Conservation (phyloP, 2,888 invertebrate species). For the Sarcophaga subvicina region DNA sequence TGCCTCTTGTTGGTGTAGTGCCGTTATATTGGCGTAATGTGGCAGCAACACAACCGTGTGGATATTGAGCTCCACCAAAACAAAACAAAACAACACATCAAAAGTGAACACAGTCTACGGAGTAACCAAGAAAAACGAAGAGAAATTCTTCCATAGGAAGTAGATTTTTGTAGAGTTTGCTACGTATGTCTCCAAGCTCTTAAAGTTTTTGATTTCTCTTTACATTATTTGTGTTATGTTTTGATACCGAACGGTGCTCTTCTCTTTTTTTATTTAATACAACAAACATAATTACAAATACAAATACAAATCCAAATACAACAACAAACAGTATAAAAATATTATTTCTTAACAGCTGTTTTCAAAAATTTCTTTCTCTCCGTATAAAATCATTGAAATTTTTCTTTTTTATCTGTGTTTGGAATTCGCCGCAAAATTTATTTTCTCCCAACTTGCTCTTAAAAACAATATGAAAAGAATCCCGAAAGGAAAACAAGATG, state of each 20-base stretch:
- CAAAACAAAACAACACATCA: constrained; percentile 3
- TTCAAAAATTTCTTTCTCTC: constrained; percentile 15
- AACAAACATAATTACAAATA: neutral
- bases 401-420: neutral
- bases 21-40: constrained; percentile 24
- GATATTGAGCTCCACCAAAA: constrained; percentile 34
- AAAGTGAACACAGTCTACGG: neutral
- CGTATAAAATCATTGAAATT: constrained; percentile 6
- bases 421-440: constrained; percentile 53
- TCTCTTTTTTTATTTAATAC: neutral
- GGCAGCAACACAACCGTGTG: constrained; percentile 28
- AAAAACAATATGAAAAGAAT: neutral
- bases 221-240: neutral
- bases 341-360: constrained; percentile 39
- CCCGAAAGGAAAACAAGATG: neutral
- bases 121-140: neutral
- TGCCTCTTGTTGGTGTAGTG: constrained; percentile 38
- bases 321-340: neutral
- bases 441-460: neutral
- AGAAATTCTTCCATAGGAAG: neutral
- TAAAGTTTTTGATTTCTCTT: neutral
- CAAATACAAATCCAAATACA: neutral
- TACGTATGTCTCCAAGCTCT: neutral
- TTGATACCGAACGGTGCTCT: neutral
- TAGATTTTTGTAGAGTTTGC: neutral